Conservation (phyloP, 2,113 vertebrate species). For the Ginglymostoma cirratum region DNA sequence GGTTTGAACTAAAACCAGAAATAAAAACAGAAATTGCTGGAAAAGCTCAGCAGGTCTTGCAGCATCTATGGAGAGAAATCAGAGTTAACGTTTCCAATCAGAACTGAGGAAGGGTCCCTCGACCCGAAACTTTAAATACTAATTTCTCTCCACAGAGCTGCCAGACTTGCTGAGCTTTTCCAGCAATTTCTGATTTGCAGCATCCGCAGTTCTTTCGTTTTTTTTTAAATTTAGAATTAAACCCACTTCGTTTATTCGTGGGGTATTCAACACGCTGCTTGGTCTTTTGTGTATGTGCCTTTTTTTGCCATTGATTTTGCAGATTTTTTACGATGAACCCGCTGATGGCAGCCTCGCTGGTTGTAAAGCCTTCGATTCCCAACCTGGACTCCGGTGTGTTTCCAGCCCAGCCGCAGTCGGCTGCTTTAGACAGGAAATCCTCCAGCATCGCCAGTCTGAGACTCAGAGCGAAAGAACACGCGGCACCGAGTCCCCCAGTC, state of each 20-base stretch:
- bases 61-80: too few relatives aligned
- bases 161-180: too few relatives aligned
- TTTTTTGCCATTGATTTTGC: not conserved
- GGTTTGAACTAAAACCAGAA: not conserved
- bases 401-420: constrained; percentile 18
- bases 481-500: constrained; percentile 46
- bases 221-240: not conserved
- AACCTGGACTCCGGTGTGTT: constrained; percentile 44
- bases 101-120: too few relatives aligned
- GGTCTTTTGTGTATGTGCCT: too few relatives aligned
- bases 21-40: too few relatives aligned
- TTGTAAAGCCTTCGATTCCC: constrained; percentile 52
- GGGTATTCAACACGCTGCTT: not conserved
- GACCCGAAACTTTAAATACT: too few relatives aligned
- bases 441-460: constrained; percentile 50
- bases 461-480: constrained; percentile 54
- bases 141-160: too few relatives aligned
- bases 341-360: constrained; percentile 48
- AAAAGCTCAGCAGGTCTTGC: too few relatives aligned
- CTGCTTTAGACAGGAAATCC: constrained; percentile 55
- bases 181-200: too few relatives aligned
- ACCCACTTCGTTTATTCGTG: not conserved
- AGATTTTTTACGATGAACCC: constrained; percentile 56
- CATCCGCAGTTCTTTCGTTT: too few relatives aligned
- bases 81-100: too few relatives aligned